phyloP scores from a whole-genome alignment of 2,888 invertebrate genomes.

The Ormia ochracea region DNA sequence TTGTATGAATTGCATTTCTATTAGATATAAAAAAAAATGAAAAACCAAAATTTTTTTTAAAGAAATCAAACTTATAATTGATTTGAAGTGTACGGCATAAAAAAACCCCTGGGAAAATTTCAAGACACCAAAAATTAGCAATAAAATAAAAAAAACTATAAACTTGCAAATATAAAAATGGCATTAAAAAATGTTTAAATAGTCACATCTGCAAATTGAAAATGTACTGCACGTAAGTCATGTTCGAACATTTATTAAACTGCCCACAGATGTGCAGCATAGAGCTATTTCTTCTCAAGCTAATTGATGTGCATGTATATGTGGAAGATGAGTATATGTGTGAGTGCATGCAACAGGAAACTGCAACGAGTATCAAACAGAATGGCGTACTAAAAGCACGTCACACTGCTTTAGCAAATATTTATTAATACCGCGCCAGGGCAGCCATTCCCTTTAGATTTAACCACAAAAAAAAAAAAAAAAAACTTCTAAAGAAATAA shows the following conservation, averaged over 20 bases:
- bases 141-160: constrained; percentile 47
- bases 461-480: too few species aligned
- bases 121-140: constrained; percentile 13
- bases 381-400: too few species aligned
- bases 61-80: constrained; percentile 25
- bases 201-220: neutral
- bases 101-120: constrained; percentile 39
- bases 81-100: constrained; percentile 28
- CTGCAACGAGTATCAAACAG: too few species aligned
- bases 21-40: neutral
- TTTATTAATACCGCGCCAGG: too few species aligned
- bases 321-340: neutral
- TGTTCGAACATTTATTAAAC: neutral
- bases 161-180: neutral
- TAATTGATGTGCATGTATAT: neutral
- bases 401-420: too few species aligned
- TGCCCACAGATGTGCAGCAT: neutral
- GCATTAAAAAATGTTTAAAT: neutral
- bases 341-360: neutral
- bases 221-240: neutral
- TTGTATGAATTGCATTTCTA: constrained; percentile 20
- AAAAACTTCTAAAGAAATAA: too few species aligned
- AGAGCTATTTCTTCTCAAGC: neutral
- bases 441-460: too few species aligned
- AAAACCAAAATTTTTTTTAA: neutral